These are phyloP conservation scores for Antechinus stuartii DNA, from an alignment of 2,113 vertebrate species.

Conservation along the genomic window DNA sequence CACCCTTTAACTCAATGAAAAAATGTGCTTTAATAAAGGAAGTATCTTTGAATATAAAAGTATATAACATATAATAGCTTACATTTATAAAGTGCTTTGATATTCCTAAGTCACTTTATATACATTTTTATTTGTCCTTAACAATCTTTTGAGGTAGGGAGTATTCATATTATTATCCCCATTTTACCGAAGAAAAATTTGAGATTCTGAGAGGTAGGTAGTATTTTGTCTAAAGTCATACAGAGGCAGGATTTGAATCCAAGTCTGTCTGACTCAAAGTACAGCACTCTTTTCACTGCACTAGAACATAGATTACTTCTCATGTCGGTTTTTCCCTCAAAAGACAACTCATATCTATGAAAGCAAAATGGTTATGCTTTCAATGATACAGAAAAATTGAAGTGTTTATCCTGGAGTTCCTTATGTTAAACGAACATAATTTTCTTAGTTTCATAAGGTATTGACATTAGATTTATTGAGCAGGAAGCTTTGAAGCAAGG, in stretches of 20 bases:
- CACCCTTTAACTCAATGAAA: conserved; percentile 23
- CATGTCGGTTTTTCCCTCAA: background rate
- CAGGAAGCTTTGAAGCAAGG: background rate
- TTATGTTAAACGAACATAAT: background rate
- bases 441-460: conserved; percentile 21
- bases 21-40: background rate
- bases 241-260: background rate
- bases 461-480: background rate
- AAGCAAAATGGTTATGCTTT: conserved; percentile 26
- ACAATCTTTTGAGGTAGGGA: background rate
- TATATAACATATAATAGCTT: background rate
- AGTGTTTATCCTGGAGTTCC: conserved; percentile 5
- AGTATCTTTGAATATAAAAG: background rate
- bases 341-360: conserved; percentile 42
- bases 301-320: conserved; percentile 11
- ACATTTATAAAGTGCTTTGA: background rate
- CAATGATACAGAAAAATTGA: background rate
- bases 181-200: background rate
- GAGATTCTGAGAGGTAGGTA: background rate
- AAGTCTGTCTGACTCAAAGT: background rate
- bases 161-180: background rate
- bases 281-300: background rate
- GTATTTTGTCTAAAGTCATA: background rate
- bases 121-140: background rate
- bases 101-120: background rate